phyloP scores from a whole-genome alignment of 2,888 invertebrate species.

The Chrysolina oricalcia region DNA sequence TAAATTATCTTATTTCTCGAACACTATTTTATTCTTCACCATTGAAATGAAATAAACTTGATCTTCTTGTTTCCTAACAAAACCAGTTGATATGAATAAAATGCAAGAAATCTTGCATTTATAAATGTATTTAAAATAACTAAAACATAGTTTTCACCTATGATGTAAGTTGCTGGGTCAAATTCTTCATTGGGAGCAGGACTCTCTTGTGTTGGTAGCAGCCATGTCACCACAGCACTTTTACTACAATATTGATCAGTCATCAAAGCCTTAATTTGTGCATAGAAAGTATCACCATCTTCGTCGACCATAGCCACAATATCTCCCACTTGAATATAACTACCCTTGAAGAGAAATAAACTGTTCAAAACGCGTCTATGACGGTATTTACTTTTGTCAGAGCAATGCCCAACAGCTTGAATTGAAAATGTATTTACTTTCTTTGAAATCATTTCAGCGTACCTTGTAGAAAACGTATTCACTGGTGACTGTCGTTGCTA shows the following conservation, averaged over 20 bases:
- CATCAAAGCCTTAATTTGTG: constrained; percentile 90
- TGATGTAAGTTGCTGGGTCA: constrained; percentile 90
- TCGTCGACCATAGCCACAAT: constrained; percentile 89
- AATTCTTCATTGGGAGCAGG: constrained; percentile 86
- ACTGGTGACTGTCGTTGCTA: constrained; percentile 87
- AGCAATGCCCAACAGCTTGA: neutral
- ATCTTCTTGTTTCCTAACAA: too few relatives aligned
- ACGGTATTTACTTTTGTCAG: too few relatives aligned
- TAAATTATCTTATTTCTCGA: too few relatives aligned
- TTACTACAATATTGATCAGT: constrained; percentile 95
- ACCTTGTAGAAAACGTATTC: constrained; percentile 86
- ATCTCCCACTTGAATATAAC: constrained; percentile 92
- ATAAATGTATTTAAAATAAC: too few relatives aligned
- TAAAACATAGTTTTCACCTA: constrained; percentile 75
- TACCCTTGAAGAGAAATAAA: constrained; percentile 73
- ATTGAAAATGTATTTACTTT: neutral
- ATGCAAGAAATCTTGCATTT: too few relatives aligned
- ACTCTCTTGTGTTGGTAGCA: constrained; percentile 88
- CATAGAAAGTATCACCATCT: constrained; percentile 87
- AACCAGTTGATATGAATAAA: too few relatives aligned
- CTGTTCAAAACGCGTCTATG: neutral
- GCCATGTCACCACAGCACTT: constrained; percentile 93
- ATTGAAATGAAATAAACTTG: too few relatives aligned
- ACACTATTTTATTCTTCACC: too few relatives aligned
- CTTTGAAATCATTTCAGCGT: constrained; percentile 37